Conservation (phyloP, 2,113 vertebrate genomes). For the Fukomys damarensis region DNA sequence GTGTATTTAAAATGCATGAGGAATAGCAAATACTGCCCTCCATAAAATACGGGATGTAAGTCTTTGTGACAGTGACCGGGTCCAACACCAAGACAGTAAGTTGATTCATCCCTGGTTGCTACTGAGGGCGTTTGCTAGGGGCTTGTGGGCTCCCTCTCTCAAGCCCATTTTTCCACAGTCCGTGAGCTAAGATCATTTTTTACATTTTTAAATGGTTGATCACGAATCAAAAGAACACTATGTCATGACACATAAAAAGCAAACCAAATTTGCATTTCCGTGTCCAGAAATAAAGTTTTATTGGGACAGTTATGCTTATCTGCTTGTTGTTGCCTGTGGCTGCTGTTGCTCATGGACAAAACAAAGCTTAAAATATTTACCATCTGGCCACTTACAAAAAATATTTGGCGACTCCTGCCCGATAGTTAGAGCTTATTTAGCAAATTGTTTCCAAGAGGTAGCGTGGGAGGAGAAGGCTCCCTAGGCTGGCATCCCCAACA, state of each 20-base stretch:
- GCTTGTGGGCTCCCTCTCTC: neutral
- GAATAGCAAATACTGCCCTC: neutral
- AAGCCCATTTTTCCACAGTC: neutral
- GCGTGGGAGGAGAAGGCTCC: neutral
- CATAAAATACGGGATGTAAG: neutral
- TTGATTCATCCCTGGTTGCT: neutral
- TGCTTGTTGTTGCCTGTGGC: neutral
- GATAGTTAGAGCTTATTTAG: neutral
- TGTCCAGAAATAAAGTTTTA: constrained; percentile 37
- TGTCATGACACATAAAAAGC: neutral
- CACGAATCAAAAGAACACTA: neutral
- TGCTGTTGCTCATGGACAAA: neutral
- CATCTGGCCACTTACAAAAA: neutral
- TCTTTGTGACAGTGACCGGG: neutral
- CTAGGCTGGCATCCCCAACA: neutral
- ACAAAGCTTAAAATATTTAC: constrained; percentile 7
- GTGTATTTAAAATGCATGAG: neutral
- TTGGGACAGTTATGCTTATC: neutral
- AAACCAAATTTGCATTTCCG: neutral
- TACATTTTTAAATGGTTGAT: neutral
- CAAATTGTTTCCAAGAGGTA: neutral
- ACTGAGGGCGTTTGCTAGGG: neutral
- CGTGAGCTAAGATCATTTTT: neutral
- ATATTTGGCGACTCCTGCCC: neutral
- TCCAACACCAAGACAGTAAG: neutral